Conservation (phyloP, 2,113 vertebrate species). For the Megaptera novaeangliae region DNA sequence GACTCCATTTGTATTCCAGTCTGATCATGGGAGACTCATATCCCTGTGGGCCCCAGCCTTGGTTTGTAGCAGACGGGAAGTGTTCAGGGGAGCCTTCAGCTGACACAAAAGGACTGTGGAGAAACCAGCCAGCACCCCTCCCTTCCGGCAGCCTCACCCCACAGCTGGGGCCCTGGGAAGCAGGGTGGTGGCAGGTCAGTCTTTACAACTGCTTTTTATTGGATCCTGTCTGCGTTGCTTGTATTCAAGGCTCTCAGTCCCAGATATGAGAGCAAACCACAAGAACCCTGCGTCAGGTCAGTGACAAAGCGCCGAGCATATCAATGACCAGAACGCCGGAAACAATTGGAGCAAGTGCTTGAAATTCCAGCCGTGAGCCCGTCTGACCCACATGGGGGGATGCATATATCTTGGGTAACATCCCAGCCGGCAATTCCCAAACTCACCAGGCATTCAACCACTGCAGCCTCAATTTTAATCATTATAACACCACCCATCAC, state of each 20-base stretch:
- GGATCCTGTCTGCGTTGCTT: background rate
- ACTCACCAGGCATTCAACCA: background rate
- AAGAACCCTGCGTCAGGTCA: background rate
- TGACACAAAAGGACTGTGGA: background rate
- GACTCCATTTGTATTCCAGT: background rate
- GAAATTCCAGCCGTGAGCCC: background rate
- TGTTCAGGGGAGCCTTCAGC: background rate
- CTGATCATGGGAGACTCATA: background rate
- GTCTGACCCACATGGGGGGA: background rate
- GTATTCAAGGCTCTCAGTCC: background rate
- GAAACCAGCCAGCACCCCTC: background rate
- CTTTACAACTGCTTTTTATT: background rate
- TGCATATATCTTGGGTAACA: background rate
- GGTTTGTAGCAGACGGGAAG: background rate
- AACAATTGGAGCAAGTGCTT: background rate
- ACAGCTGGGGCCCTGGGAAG: background rate
- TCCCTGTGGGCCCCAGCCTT: background rate
- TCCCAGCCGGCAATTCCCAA: background rate
- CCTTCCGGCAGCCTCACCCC: too few species aligned
- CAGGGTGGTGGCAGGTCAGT: background rate
- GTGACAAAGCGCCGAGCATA: background rate
- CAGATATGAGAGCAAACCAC: background rate
- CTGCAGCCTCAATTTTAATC: background rate
- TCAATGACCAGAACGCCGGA: background rate
- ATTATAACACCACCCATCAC: accelerated